A percentile compares a stretch with the other conserved stretches of the same genome.
These are phyloP conservation scores for Chymomyza amoena DNA, from an alignment of 2,888 invertebrate genomes.

Conservation along the genomic window DNA sequence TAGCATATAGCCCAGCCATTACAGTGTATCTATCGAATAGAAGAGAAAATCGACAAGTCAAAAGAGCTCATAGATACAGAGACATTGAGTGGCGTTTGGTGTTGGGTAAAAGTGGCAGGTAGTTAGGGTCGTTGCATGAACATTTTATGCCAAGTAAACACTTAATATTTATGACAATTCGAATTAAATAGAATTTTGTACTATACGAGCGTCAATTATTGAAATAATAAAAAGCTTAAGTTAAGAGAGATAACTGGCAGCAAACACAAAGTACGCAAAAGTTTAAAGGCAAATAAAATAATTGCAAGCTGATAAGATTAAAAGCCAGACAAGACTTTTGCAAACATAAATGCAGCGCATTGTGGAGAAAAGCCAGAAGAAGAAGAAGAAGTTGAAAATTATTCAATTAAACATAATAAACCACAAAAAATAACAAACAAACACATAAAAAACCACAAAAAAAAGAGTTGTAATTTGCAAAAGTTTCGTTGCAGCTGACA, in stretches of 20 bases:
- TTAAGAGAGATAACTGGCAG: background rate
- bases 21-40: background rate
- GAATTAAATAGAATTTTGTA: background rate
- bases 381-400: background rate
- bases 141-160: background rate
- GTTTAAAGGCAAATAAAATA: background rate
- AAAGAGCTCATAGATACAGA: background rate
- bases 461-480: background rate
- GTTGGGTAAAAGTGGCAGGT: background rate
- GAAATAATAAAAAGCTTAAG: background rate
- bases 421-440: background rate
- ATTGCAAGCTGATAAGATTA: slow-evolving; percentile 1
- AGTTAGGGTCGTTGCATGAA: background rate
- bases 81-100: background rate
- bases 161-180: background rate
- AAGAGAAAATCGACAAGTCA: background rate
- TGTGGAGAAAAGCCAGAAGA: background rate
- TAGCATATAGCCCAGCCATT: background rate
- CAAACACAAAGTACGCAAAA: background rate
- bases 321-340: background rate
- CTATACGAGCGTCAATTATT: background rate
- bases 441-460: background rate
- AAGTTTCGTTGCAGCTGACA: background rate
- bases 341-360: background rate
- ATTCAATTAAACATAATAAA: slow-evolving; percentile 1